Evolutionary conservation across 2,113 vertebrate genomes (phyloP).

Genomic region (Oreochromis aureus): DNA sequence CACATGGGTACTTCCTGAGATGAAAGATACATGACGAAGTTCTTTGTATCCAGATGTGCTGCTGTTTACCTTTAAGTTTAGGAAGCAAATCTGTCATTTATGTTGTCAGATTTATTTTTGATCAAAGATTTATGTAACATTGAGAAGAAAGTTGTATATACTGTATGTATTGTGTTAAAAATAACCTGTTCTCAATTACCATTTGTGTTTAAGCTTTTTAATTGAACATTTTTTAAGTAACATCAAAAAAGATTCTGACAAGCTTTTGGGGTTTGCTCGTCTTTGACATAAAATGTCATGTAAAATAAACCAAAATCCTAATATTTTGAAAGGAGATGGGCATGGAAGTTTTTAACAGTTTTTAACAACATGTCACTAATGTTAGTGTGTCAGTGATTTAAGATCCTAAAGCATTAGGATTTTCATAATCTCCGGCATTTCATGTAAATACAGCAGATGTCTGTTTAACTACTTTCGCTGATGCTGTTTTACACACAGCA

Average conservation of each 20-base stretch:
- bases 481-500: not conserved
- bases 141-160: not conserved
- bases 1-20: not conserved
- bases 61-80: not conserved
- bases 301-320: not conserved
- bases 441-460: slow-evolving; percentile 4
- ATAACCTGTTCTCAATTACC: not conserved
- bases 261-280: not conserved
- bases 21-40: not conserved
- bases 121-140: not conserved
- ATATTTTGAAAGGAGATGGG: not conserved
- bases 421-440: slow-evolving; percentile 28
- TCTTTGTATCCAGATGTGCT: not conserved
- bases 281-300: not conserved
- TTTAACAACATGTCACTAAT: not conserved
- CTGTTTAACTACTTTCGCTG: not conserved
- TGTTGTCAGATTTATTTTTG: not conserved
- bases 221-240: not conserved
- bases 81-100: not conserved
- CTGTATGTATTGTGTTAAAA: slow-evolving; percentile 1
- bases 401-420: not conserved
- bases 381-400: not conserved
- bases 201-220: not conserved
- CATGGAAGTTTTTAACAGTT: not conserved
- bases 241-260: not conserved